Evolutionary conservation across 2,797 vertebrate genomes (phyloP).

Genomic region (Varecia variegata): DNA sequence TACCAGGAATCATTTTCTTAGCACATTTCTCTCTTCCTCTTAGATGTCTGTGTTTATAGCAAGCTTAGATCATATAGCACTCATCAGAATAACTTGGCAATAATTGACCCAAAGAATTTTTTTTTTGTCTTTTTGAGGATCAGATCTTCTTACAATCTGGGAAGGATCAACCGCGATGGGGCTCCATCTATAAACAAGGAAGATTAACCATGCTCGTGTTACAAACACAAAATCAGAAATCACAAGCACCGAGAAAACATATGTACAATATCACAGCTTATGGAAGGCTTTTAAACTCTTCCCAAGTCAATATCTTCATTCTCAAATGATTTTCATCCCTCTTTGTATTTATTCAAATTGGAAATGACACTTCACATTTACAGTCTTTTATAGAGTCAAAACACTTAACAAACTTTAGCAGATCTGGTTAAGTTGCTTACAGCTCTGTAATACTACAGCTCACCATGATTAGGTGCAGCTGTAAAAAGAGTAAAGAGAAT

Average conservation of each 20-base stretch:
- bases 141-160: slow-evolving; percentile 61
- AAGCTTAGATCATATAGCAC: slow-evolving; percentile 39
- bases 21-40: background rate
- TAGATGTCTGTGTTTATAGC: slow-evolving; percentile 42
- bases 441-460: background rate
- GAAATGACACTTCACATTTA: slow-evolving; percentile 26
- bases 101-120: slow-evolving; percentile 24
- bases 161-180: slow-evolving; percentile 54
- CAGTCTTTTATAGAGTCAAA: slow-evolving; percentile 41
- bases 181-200: slow-evolving; percentile 63
- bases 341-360: slow-evolving; percentile 47
- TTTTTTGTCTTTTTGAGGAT: slow-evolving; percentile 42
- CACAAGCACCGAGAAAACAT: slow-evolving; percentile 49
- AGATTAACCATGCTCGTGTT: slow-evolving; percentile 50
- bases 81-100: slow-evolving; percentile 31
- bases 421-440: slow-evolving; percentile 50
- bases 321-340: slow-evolving; percentile 54
- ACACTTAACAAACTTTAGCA: slow-evolving; percentile 29
- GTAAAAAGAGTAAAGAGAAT: background rate
- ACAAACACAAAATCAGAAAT: slow-evolving; percentile 63
- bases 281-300: slow-evolving; percentile 46
- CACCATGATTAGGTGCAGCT: slow-evolving; percentile 23
- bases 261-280: slow-evolving; percentile 39
- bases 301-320: slow-evolving; percentile 19
- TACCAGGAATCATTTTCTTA: background rate